Evolutionary conservation across 37 sponge, comb jelly and placozoan species (phyloP), one percentile per base, ranked within the genome.

Genomic region (Ianthella basta): DNA sequence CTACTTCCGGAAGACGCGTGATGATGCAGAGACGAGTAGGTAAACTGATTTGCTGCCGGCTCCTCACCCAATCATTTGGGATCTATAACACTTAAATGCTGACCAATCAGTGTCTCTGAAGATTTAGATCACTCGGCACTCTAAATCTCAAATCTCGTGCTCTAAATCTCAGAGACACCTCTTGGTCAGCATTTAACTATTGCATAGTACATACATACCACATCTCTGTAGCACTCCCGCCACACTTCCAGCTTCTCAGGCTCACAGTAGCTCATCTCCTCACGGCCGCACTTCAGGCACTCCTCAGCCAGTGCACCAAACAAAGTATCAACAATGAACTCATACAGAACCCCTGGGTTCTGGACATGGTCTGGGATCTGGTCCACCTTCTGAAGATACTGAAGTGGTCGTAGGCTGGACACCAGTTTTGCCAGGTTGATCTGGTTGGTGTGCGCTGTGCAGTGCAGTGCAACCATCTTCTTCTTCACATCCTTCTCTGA

Each of bases 341-440:
- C 61, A 57, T 82, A 81, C 41, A 92, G 66, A 20, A 67, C 85
- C 55, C 81, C 75, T 40, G 88, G 59, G 18, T 63, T 30, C 15
- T 80, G 86, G 15, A 87, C 64, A 6, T 57, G 41, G 35, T 79
- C 63, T 20, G 85, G 54, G n/a, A 12, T 36, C 16, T 59, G 16
- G 30, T 40, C 30, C 57, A 60, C 78, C 5, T 36, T 40, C 53
- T 75, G 56, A 0, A 86, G 55, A 20, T 69, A 57, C 15, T 86
- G 86, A 36, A 94, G 68, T 53, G 94, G 88, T 18, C 91, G 88
- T 18, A 94, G 83, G 33, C 85, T 82, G 12, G 91, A 82, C 4
- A 88, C 81, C 12, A 90, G 56, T 25, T 86, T 88, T 38, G 94
- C 90, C n/a, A 94, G 85, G 82, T 94, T 80, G 23, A 90, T 67